phyloP scores from a whole-genome alignment of 2,888 invertebrate genomes.

The Mimas tiliae region DNA sequence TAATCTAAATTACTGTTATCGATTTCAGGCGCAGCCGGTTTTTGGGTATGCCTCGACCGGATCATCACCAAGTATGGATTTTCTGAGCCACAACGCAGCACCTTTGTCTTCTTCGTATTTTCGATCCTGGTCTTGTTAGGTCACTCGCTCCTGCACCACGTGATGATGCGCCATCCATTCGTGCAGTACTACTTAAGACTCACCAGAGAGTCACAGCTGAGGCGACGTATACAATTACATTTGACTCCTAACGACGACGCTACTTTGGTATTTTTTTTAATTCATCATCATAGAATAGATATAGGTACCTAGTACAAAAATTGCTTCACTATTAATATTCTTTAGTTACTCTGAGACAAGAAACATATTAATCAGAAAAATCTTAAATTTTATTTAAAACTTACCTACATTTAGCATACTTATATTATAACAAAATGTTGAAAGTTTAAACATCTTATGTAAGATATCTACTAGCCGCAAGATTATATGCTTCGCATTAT shows the following conservation, averaged over 20 bases:
- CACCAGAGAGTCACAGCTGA: constrained; percentile 89
- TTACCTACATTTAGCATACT: not conserved
- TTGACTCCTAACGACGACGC: constrained; percentile 94
- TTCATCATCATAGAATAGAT: no score
- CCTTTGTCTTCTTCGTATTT: constrained; percentile 93
- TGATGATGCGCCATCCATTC: constrained; percentile 91
- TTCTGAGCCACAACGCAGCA: constrained; percentile 91
- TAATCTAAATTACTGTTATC: not conserved
- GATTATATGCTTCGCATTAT: no score
- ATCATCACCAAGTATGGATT: constrained; percentile 93
- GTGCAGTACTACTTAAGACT: constrained; percentile 92
- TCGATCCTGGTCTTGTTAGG: constrained; percentile 90
- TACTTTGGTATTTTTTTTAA: constrained; percentile 88
- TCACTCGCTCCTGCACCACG: constrained; percentile 91
- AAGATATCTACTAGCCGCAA: no score
- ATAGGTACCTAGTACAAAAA: no score
- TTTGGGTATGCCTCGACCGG: constrained; percentile 93
- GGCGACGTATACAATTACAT: constrained; percentile 90
- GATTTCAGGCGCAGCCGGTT: constrained; percentile 91
- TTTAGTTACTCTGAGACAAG: no score
- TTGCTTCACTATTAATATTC: no score
- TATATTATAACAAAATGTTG: no score
- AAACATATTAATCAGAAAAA: no score
- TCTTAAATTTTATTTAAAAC: no score
- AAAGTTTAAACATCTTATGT: no score